These are phyloP conservation scores for Trissolcus brochymenae DNA, from an alignment of 2,888 invertebrate genomes.

Conservation along the genomic window DNA sequence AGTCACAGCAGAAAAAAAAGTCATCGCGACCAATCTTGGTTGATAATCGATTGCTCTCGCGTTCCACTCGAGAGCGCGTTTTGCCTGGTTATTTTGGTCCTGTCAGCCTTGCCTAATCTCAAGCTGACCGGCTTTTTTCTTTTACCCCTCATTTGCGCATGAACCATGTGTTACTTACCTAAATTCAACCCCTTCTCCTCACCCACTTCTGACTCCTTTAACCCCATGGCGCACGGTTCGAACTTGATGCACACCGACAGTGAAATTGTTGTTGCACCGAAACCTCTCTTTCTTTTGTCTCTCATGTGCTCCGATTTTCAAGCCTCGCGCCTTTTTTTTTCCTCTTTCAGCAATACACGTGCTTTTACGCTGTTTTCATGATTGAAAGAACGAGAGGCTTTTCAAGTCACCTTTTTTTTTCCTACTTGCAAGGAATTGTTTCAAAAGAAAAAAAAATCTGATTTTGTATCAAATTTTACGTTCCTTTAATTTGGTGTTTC, in stretches of 20 bases:
- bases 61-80: constrained; percentile 48
- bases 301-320: constrained; percentile 7
- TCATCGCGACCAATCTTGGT: constrained; percentile 39
- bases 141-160: constrained; percentile 37
- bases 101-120: constrained; percentile 49
- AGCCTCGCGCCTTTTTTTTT: background rate
- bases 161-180: constrained; percentile 47
- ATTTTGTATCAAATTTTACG: too few relatives aligned
- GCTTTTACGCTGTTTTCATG: too few relatives aligned
- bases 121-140: constrained; percentile 49
- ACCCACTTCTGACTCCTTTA: background rate
- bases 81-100: constrained; percentile 46
- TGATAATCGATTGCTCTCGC: constrained; percentile 52
- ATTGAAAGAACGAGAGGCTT: too few relatives aligned
- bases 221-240: constrained; percentile 10
- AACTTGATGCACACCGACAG: constrained; percentile 23
- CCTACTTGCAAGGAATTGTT: too few relatives aligned
- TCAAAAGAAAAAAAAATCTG: too few relatives aligned
- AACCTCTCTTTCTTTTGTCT: constrained; percentile 18
- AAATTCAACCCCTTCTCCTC: constrained; percentile 26
- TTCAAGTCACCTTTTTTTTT: too few relatives aligned
- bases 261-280: constrained; percentile 25
- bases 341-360: background rate
- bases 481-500: too few relatives aligned
- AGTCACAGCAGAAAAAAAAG: too few relatives aligned